Base-by-base conservation (phyloP, 2,113 vertebrate species). In the Lasiurus cinereus region DNA sequence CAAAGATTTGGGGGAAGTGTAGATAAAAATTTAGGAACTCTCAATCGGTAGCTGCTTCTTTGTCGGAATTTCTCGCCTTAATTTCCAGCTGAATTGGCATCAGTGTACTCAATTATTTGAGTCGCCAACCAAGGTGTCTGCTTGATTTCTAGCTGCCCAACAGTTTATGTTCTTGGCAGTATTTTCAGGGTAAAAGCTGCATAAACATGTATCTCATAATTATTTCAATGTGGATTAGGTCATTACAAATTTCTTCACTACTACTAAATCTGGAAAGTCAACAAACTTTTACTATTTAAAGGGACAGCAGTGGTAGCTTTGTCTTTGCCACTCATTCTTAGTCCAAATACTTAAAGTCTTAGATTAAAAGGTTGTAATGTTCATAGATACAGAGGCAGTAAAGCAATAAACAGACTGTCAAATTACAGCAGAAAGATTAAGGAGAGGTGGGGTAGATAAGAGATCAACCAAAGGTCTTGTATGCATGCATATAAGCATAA, bases 241-340 rank as follows among this genome's bases (percentile, higher is more conserved):
- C 52, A 46, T 62, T 73, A 62, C 19, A 79, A 54, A 14, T 70
- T 79, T 76, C 13, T 92, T 59, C 8, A 72, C 27, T 11, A 36
- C 31, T 76, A 80, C 3, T 13, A 74, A 9, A 97, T 83, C 27
- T 15, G 18, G 21, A 89, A 83, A 77, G 21, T 70, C 36, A 88
- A 19, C 24, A 78, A 86, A 70, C 62, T 39, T 39, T 39, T 82
- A 79, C 66, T 91, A 56, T 79, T 88, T 83, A 74, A 79, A 50
- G 16, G 7, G 6, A 62, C 54, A 94, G 33, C 29, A 43, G 3
- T 83, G 21, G 12, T 4, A 93, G 33, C 0, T 78, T 85, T 90
- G 59, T 43, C 50, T 93, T 82, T 90, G 56, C 12, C 33, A 46
- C 29, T 95, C 16, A 77, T 94, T 69, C 27, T 82, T 91, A 88